Evolutionary conservation across 2,113 vertebrate genomes (phyloP), one percentile per base, ranked within the genome.

Genomic region (Damaliscus lunatus): DNA sequence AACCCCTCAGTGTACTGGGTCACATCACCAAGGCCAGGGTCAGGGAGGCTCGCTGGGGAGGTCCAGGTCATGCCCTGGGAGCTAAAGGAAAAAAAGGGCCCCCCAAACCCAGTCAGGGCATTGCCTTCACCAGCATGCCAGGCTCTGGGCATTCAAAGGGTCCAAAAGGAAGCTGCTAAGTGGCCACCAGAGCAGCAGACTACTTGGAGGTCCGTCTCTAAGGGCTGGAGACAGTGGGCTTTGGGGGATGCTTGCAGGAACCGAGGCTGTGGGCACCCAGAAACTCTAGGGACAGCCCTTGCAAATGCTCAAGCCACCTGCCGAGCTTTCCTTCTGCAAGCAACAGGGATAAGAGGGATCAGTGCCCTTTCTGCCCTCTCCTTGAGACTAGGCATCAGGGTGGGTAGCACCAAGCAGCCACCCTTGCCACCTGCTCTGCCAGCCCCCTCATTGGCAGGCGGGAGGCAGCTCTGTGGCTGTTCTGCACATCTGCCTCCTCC

Each of bases 401-500:
- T 96, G 92, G 97, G 94, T 80, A 92, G 91, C 53, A 82, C 83
- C 71, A 90, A 78, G 96, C 91, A 94, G 87, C 91, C 71, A 94
- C 96, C 87, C 96, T 40, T 96, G 88, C 98, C 96, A 98, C 98
- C 98, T 98, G 97, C 95, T 96, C 96, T 95, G 93, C 80, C 96
- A 94, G 93, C 94, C 97, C 96, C 98, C 95, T 98, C 43, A 74
- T 5, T 96, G 96, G 96, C 96, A 98, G 95, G 95, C 92, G 3
- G 88, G 94, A 94, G 93, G 93, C 93, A 97, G 90, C 62, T 94
- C 94, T 93, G 97, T 9, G 94, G 96, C 94, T 98, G 98, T 92
- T 96, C 90, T 96, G 97, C 82, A 80, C 97, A 98, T 96, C 97
- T 98, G 94, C 97, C 96, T 97, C 94, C 96, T 97, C 98, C 94